Evolutionary conservation across 2,113 vertebrate species (phyloP).

Genomic region (Macaca nemestrina): DNA sequence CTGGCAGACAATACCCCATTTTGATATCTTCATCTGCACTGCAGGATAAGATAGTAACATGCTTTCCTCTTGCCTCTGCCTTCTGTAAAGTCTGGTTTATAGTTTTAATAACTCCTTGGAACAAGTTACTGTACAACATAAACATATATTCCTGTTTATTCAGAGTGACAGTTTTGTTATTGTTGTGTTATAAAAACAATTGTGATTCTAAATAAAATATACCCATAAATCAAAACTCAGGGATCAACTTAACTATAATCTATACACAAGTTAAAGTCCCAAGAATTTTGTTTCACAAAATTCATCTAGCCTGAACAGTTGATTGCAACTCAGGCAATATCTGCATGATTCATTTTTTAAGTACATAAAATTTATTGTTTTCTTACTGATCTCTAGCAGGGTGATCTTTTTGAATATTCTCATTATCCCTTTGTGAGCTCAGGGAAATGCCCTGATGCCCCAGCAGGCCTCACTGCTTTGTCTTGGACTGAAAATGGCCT

Average conservation of each 20-base stretch:
- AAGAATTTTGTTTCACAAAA: conserved; percentile 22
- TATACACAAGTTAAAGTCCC: conserved; percentile 17
- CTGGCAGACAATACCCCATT: background rate
- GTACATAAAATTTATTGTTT: background rate
- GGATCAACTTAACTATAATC: conserved; percentile 50
- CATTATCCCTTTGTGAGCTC: background rate
- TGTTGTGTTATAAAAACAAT: conserved; percentile 76
- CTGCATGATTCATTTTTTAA: background rate
- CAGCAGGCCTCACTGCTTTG: background rate
- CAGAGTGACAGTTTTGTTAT: conserved; percentile 74
- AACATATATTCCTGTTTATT: conserved; percentile 86
- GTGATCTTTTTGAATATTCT: background rate
- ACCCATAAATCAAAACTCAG: conserved; percentile 54
- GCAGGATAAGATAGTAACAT: conserved; percentile 77
- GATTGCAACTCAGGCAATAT: background rate
- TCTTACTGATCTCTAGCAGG: background rate
- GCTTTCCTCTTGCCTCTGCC: conserved; percentile 77
- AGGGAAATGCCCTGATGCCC: background rate
- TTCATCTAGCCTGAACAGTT: background rate
- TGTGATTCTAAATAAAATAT: conserved; percentile 75
- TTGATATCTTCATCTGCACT: conserved; percentile 66
- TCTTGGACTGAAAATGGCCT: background rate
- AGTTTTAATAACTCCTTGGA: conserved; percentile 79
- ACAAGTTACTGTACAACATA: conserved; percentile 72
- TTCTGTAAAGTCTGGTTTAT: conserved; percentile 73